A percentile compares a stretch with the other conserved stretches of the same genome.
These are phyloP conservation scores for Isaurus tuberculatus DNA, from an alignment of 92 coral and sea anemone species.

Conservation along the genomic window DNA sequence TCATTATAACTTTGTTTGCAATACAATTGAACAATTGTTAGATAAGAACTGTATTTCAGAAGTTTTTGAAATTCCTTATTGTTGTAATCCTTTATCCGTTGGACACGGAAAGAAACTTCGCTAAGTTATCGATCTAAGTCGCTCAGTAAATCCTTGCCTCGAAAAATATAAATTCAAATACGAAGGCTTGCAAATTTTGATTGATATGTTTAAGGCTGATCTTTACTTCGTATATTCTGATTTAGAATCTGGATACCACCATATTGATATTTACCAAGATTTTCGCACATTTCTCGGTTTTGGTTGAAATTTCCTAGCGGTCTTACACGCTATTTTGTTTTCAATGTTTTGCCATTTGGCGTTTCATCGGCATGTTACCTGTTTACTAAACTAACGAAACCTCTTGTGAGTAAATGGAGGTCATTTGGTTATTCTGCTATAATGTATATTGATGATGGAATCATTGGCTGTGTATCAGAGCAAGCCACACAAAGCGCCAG, in stretches of 20 bases:
- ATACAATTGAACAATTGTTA: too few species aligned
- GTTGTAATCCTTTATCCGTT: too few species aligned
- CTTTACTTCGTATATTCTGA: too few species aligned
- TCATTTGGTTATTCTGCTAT: conserved; percentile 31
- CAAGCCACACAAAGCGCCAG: conserved; percentile 11
- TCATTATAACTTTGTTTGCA: too few species aligned
- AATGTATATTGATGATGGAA: conserved; percentile 66
- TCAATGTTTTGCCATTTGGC: conserved; percentile 65
- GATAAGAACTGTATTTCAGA: too few species aligned
- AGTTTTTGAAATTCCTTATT: too few species aligned
- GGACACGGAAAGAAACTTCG: too few species aligned
- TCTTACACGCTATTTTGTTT: conserved; percentile 45
- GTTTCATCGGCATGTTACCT: conserved; percentile 69
- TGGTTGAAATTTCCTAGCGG: conserved; percentile 27
- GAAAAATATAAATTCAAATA: too few species aligned
- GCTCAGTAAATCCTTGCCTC: too few species aligned
- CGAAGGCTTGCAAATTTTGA: too few species aligned
- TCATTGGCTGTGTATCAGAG: conserved; percentile 11
- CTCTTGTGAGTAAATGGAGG: conserved; percentile 65
- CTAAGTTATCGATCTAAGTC: too few species aligned
- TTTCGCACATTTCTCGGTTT: conserved; percentile 46
- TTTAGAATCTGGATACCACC: conserved; percentile 14
- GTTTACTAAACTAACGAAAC: conserved; percentile 67
- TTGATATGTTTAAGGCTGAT: too few species aligned
- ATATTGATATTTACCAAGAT: conserved; percentile 42